Evolutionary conservation across 1,140 invertebrate genomes (phyloP).

Genomic region (Zophobas morio): DNA sequence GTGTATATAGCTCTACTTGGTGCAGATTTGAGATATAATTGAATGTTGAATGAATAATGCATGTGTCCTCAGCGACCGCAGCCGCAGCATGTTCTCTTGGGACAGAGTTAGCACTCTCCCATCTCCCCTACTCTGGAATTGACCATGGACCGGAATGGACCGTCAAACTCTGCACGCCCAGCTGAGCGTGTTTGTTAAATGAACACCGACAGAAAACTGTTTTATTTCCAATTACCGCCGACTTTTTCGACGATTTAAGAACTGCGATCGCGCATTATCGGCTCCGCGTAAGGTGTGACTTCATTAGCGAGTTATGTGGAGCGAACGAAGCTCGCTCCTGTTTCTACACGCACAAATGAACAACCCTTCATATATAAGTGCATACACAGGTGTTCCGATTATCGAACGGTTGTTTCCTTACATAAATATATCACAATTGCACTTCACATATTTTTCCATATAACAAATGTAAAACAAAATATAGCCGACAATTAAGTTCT

Average conservation of each 20-base stretch:
- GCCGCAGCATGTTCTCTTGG: slow-evolving; percentile 56
- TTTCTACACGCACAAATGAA: too few relatives aligned
- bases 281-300: not conserved
- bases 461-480: too few relatives aligned
- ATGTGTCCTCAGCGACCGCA: slow-evolving; percentile 56
- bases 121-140: slow-evolving; percentile 47
- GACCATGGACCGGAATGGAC: slow-evolving; percentile 55
- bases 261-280: not conserved
- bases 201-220: slow-evolving; percentile 53
- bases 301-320: too few relatives aligned
- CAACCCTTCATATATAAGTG: too few relatives aligned
- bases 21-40: slow-evolving; percentile 63
- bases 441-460: too few relatives aligned
- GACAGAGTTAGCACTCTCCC: slow-evolving; percentile 56
- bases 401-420: too few relatives aligned
- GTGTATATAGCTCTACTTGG: slow-evolving; percentile 37
- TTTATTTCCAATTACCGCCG: slow-evolving; percentile 57
- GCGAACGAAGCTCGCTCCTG: too few relatives aligned
- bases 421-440: too few relatives aligned
- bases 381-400: too few relatives aligned
- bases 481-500: too few relatives aligned
- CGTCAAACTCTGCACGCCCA: slow-evolving; percentile 54
- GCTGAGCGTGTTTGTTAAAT: slow-evolving; percentile 57
- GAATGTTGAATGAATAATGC: slow-evolving; percentile 64
- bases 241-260: slow-evolving; percentile 30